These are phyloP conservation scores for Electrophaes corylata DNA, from an alignment of 2,888 invertebrate species.

Conservation along the genomic window DNA sequence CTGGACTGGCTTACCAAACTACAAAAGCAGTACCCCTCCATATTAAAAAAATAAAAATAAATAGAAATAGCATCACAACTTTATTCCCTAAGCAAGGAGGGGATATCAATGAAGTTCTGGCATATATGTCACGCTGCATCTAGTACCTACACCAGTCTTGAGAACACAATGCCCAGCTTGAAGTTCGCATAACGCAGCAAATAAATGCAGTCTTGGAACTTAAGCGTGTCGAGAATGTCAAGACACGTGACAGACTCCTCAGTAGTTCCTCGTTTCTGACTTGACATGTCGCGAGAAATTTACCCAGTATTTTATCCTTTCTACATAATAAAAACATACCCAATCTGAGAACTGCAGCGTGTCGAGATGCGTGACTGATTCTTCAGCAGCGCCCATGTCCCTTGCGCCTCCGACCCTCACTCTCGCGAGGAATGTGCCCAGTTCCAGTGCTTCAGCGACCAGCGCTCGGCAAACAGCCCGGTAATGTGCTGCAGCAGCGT, in stretches of 20 bases:
- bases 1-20: not conserved
- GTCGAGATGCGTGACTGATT: constrained; percentile 89
- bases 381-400: constrained; percentile 86
- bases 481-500: constrained; percentile 91
- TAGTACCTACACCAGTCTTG: too few relatives aligned
- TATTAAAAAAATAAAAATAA: too few relatives aligned
- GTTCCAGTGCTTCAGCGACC: constrained; percentile 95
- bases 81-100: too few relatives aligned
- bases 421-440: constrained; percentile 94
- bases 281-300: too few relatives aligned
- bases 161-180: too few relatives aligned
- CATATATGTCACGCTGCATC: too few relatives aligned
- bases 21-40: too few relatives aligned
- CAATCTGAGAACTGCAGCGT: constrained; percentile 95
- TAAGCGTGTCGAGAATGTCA: not conserved
- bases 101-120: too few relatives aligned
- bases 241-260: not conserved
- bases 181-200: too few relatives aligned
- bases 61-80: too few relatives aligned
- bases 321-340: constrained; percentile 85
- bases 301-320: too few relatives aligned
- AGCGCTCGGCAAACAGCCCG: constrained; percentile 96
- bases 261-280: too few relatives aligned
- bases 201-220: not conserved
- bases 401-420: constrained; percentile 88